Base-by-base conservation (phyloP, 2,888 invertebrate species). In the Pemphredon lugubris region DNA sequence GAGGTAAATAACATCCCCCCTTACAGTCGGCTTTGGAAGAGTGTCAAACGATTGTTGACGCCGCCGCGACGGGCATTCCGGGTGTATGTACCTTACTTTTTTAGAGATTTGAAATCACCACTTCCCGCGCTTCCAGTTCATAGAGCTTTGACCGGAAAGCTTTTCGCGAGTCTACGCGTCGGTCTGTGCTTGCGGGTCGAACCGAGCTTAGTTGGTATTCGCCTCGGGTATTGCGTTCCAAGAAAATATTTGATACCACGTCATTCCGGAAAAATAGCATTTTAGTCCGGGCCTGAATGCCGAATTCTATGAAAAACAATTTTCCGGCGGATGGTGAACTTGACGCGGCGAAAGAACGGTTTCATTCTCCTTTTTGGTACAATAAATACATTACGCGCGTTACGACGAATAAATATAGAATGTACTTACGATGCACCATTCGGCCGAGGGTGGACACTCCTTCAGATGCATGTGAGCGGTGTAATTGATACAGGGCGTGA, bases 401-500 rank as follows among this genome's bases (percentile, higher is more conserved):
- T n/a, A n/a, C n/a, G n/a, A n/a, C n/a, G n/a, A n/a, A n/a, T n/a
- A n/a, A n/a, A n/a, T n/a, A n/a, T n/a, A n/a, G n/a, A n/a, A n/a
- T 34, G 9, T 86, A 95, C 95, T 95, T 89, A 96, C 96, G 90
- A 96, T 95, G 90, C 96, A 96, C 90, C 92, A 95, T 75, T 92
- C 91, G 3, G 93, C 92, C 75, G 90, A 86, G 75, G 91, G 89
- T 60, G 93, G 92, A 87, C 96, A 96, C 64, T 94, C 93, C 85
- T 93, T 93, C 40, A 95, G 91, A 79, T 95, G 93, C 82, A 92
- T 93, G 74, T 91, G 90, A 77, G 91, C 91, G 69, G 94, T 93
- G 87, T 93, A 93, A 90, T 96, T 96, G 87, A 94, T 93, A 90
- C 96, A 96, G 5, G 96, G 96, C 48, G 96, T 96, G 77, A 96